Evolutionary conservation across 2,113 vertebrate genomes (phyloP), one percentile per base, ranked within the genome.

Genomic region (Colistium nudipinnis): DNA sequence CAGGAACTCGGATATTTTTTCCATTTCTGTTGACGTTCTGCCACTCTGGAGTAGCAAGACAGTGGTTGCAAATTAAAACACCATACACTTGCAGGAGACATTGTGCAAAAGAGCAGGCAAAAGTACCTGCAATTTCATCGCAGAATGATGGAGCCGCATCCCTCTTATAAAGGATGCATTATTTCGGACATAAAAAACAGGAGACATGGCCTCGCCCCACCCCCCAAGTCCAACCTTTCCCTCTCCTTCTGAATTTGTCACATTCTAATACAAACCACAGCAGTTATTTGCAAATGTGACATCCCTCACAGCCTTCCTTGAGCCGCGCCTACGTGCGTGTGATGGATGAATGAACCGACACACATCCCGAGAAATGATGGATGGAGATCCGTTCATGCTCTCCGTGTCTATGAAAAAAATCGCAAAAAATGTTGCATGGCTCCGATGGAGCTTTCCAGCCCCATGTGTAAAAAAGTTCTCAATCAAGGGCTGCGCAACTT

Each of bases 331-430:
- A 20, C 25, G 14, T 7, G 0, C 36, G 20, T 47, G 1, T 48
- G 38, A 77, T 64, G 36, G 33, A 68, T 67, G 57, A 57, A n/a
- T 19, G 30, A 41, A 28, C 4, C 28, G 30, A 44, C 45, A 3
- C 38, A 17, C 17, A 51, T 31, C 4, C 14, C 54, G 41, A 27
- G 7, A 51, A 24, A 3, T 36, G 19, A 24, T 67, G 4, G n/a
- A 54, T 33, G 17, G 35, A 63, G 52, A 59, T 14, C n/a, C 9
- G 17, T 66, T 11, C 27, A 6, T 19, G 14, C 14, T 24, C 30
- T 1, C n/a, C 3, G 6, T 62, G 19, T 57, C 8, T 8, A 4
- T 10, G 22, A 24, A 55, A 30, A 3, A 51, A 22, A n/a, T 16
- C 31, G 22, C 12, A 14, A 20, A 61, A 33, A 41, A 20, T 16